phyloP scores from a whole-genome alignment of 1,140 invertebrate species.

The Diorhabda sublineata region DNA sequence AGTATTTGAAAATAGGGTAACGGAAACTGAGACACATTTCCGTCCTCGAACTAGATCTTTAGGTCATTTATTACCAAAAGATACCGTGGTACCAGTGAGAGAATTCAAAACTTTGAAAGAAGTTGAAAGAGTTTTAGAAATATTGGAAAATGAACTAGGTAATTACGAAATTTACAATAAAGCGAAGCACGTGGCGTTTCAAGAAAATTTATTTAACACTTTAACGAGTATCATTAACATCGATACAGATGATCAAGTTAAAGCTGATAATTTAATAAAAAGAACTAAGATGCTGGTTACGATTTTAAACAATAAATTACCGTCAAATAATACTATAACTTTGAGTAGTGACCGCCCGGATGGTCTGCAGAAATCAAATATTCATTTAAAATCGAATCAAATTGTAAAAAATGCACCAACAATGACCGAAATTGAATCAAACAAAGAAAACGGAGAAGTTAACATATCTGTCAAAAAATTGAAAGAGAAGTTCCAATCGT shows the following conservation, averaged over 20 bases:
- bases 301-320: slow-evolving; percentile 23
- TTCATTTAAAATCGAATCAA: neutral
- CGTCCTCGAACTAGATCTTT: slow-evolving; percentile 23
- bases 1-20: neutral
- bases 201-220: slow-evolving; percentile 27
- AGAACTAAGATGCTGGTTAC: slow-evolving; percentile 22
- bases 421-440: neutral
- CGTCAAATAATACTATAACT: neutral
- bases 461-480: neutral
- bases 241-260: slow-evolving; percentile 19
- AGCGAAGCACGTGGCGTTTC: slow-evolving; percentile 28
- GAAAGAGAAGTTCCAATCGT: neutral
- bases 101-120: slow-evolving; percentile 18
- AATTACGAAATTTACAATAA: slow-evolving; percentile 28
- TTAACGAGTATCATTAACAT: slow-evolving; percentile 25
- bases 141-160: slow-evolving; percentile 23
- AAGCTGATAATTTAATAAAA: slow-evolving; percentile 18
- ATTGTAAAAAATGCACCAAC: neutral
- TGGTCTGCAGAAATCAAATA: neutral
- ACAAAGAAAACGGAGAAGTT: neutral
- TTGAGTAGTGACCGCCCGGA: neutral
- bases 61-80: slow-evolving; percentile 23
- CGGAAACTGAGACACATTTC: neutral
- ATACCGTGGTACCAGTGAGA: slow-evolving; percentile 17
- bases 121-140: slow-evolving; percentile 26